These are phyloP conservation scores for Vicugna pacos DNA, from an alignment of 2,113 vertebrate species.

Conservation along the genomic window DNA sequence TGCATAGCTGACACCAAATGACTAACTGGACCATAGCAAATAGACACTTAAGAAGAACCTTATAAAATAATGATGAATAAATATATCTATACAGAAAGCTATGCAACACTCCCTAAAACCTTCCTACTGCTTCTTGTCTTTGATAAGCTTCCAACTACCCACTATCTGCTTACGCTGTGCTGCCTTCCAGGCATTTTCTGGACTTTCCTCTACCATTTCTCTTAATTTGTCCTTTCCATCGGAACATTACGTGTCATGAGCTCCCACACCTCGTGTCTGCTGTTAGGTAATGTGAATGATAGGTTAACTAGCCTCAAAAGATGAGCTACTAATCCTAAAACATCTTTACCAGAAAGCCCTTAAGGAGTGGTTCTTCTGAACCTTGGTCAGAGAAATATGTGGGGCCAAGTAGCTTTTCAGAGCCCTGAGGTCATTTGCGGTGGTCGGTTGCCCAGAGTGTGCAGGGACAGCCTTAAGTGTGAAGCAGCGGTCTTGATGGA, in stretches of 20 bases:
- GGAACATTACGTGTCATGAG: background rate
- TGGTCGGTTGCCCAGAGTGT: background rate
- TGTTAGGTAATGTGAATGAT: background rate
- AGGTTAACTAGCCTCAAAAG: background rate
- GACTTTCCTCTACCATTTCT: background rate
- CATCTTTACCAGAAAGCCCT: conserved; percentile 23
- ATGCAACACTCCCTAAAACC: background rate
- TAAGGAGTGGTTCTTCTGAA: conserved; percentile 14
- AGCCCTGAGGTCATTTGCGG: background rate
- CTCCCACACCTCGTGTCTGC: background rate
- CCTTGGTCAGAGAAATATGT: background rate
- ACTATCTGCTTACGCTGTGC: background rate
- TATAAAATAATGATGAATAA: background rate
- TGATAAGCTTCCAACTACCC: background rate
- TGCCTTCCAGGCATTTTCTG: background rate
- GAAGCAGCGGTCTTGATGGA: background rate
- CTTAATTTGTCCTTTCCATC: background rate
- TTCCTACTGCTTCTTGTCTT: background rate
- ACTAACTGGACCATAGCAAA: background rate
- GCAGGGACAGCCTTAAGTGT: background rate
- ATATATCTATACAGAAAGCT: background rate
- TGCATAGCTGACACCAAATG: background rate
- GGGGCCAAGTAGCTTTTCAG: background rate
- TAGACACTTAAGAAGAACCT: background rate
- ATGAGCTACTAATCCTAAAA: background rate